These are phyloP conservation scores for Echinops telfairi DNA, from an alignment of 2,113 vertebrate genomes.

Conservation along the genomic window DNA sequence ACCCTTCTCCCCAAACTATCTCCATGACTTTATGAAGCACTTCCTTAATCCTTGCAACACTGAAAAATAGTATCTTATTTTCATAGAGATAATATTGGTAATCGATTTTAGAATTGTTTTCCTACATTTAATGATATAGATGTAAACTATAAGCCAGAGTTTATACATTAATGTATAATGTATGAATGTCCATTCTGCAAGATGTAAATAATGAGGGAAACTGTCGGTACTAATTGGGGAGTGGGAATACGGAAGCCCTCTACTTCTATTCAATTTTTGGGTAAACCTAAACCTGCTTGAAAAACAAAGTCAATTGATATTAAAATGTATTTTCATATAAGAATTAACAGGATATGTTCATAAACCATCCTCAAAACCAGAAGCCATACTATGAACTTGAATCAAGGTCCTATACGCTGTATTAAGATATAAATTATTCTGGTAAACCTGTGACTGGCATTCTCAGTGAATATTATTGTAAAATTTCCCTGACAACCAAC, in stretches of 20 bases:
- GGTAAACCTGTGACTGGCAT: too few relatives aligned
- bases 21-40: conserved; percentile 4
- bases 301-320: background rate
- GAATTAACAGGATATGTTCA: background rate
- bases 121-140: too few relatives aligned
- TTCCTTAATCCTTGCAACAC: conserved; percentile 30
- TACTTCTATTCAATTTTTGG: background rate
- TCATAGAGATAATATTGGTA: background rate
- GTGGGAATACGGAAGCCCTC: background rate
- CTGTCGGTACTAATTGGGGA: background rate
- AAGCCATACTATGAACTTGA: background rate
- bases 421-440: too few relatives aligned
- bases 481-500: too few relatives aligned
- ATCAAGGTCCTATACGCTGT: background rate
- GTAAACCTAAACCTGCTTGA: background rate
- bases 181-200: background rate
- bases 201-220: background rate
- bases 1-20: background rate
- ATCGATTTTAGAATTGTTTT: background rate
- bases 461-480: too few relatives aligned
- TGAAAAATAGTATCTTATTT: background rate
- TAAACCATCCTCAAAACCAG: conserved; percentile 3
- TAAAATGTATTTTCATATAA: background rate
- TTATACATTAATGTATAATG: background rate
- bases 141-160: too few relatives aligned